Evolutionary conservation across 2,797 vertebrate genomes (phyloP), one percentile per base, ranked within the genome.

Genomic region (Pampus argenteus): DNA sequence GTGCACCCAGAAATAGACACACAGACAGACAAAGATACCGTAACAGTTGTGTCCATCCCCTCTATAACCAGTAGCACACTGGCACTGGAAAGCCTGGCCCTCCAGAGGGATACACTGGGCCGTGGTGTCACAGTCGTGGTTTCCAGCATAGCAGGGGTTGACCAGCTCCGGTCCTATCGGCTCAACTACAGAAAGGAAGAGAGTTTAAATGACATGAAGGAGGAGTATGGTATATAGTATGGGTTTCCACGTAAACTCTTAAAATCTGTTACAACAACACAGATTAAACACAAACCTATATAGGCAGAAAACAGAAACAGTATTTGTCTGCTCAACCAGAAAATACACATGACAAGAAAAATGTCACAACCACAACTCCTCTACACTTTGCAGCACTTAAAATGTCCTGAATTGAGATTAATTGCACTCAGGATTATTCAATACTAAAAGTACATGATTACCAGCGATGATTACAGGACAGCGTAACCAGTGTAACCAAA

Each of bases 91-190:
- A 38, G 83, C 82, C 36, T 86, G 82, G n/a, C 94, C 96, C 34
- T 93, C 86, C 0, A 91, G 94, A 0, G 97, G 95, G 57, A 93
- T 87, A 58, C 97, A 99, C 79, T 90, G 95, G 0, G 97, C 97
- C 0, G 91, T 92, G 0, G 90, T 94, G 91, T 96, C 95, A 18
- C 98, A 99, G 0, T 77, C 23, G 2, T 99, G 97, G 10, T 73
- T 96, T 48, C 95, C 94, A 0, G 95, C 85, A 0, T 95, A 96
- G 91, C 97, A 99, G 0, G 97, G 97, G 88, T 95, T 98, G 78
- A 90, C 84, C 38, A 84, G 59, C 44, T 75, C 61, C 0, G 88
- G 78, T 5, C 62, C 84, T 0, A 71, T 47, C 0, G 88, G 31
- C 50, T 91, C 88, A 9, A 56, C 90, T 91, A 25, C 4, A 64